Conservation (phyloP, 2,113 vertebrate genomes). For the Albula glossodonta region DNA sequence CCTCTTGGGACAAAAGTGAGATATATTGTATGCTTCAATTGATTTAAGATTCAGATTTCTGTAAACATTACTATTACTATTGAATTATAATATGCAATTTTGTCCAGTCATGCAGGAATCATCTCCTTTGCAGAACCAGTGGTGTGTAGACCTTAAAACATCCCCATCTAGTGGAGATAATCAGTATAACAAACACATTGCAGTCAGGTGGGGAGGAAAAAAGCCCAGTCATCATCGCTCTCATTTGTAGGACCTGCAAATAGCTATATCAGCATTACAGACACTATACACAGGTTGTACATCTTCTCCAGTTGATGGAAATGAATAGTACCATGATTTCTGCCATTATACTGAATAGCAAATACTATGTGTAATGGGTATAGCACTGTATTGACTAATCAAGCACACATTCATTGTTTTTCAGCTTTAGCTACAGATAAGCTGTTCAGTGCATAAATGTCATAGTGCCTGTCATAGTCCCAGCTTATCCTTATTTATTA, state of each 20-base stretch:
- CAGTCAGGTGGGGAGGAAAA: not conserved
- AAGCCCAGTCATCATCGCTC: not conserved
- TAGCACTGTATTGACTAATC: no score
- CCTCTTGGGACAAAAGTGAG: no score
- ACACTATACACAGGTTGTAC: not conserved
- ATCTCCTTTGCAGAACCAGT: not conserved
- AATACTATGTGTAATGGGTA: no score
- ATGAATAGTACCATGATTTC: not conserved
- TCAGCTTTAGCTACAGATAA: no score
- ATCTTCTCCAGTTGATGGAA: not conserved
- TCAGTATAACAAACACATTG: constrained; percentile 29
- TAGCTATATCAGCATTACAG: not conserved
- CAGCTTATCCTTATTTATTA: no score
- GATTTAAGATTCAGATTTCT: no score
- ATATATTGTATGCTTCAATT: no score
- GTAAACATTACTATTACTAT: no score
- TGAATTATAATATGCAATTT: not conserved
- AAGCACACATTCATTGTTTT: no score
- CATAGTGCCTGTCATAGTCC: no score
- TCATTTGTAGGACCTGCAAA: not conserved
- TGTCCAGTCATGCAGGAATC: not conserved
- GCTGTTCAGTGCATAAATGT: no score
- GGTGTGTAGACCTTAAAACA: not conserved
- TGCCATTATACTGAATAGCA: no score
- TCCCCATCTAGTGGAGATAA: constrained; percentile 15